phyloP scores from a whole-genome alignment of 2,888 invertebrate species.

The Acleris literana region DNA sequence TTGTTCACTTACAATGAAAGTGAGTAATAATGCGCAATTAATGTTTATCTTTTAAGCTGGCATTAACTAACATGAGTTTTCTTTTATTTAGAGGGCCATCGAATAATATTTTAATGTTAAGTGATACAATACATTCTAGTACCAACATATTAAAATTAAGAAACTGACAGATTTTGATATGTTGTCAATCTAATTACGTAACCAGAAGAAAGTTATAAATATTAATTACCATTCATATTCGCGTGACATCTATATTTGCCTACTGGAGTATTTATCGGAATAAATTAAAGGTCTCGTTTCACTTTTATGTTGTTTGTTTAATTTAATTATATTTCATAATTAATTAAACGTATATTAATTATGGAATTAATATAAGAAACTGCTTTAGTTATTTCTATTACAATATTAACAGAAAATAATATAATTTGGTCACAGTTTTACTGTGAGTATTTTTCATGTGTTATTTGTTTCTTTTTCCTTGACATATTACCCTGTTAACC shows the following conservation, averaged over 20 bases:
- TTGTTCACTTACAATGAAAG: constrained; percentile 54
- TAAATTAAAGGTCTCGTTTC: constrained; percentile 22
- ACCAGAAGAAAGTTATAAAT: constrained; percentile 40
- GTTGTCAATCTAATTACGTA: constrained; percentile 37
- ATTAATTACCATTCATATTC: constrained; percentile 8
- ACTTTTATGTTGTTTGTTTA: constrained; percentile 3
- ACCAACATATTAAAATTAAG: background rate
- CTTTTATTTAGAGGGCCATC: constrained; percentile 4
- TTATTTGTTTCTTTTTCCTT: no score
- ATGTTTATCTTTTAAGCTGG: constrained; percentile 24
- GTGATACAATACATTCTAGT: background rate
- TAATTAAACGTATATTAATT: background rate
- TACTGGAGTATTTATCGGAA: constrained; percentile 28
- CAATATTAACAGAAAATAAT: no score
- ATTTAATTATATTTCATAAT: background rate
- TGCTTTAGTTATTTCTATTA: no score
- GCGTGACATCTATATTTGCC: constrained; percentile 9
- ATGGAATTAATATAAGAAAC: background rate
- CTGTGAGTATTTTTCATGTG: no score
- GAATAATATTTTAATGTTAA: background rate
- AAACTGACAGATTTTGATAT: constrained; percentile 19
- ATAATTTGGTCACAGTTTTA: no score
- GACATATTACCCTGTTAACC: no score
- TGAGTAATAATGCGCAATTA: constrained; percentile 40
- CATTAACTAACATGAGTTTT: constrained; percentile 9